Evolutionary conservation across 2,797 vertebrate species (phyloP).

Genomic region (Pipistrellus pipistrellus): DNA sequence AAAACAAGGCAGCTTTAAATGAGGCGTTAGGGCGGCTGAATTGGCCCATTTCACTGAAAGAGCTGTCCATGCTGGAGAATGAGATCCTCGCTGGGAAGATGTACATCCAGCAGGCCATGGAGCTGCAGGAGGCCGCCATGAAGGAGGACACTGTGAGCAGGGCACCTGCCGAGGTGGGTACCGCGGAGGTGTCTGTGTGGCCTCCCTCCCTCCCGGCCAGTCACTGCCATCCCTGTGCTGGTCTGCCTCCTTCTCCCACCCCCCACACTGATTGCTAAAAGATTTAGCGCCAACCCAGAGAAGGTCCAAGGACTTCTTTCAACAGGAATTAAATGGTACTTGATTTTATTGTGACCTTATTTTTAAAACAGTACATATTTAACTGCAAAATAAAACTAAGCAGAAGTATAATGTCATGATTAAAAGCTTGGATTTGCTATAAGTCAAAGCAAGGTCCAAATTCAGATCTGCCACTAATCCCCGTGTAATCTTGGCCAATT

Average conservation of each 20-base stretch:
- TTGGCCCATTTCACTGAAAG: conserved; percentile 90
- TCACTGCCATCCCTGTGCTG: accelerated
- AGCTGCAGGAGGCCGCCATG: conserved; percentile 87
- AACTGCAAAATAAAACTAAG: conserved; percentile 26
- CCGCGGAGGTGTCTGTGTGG: accelerated
- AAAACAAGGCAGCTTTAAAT: conserved; percentile 88
- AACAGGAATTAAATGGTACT: not conserved
- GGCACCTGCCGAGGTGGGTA: conserved; percentile 16
- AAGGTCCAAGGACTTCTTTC: not conserved
- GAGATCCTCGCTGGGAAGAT: conserved; percentile 88
- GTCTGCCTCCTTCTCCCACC: not conserved
- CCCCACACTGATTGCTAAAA: not conserved
- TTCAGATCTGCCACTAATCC: not conserved
- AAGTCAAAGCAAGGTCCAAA: not conserved
- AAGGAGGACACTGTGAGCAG: conserved; percentile 72
- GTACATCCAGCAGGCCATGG: conserved; percentile 89
- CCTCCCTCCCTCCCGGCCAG: not conserved
- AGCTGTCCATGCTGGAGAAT: conserved; percentile 89
- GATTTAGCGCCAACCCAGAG: not conserved
- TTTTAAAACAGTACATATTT: conserved; percentile 10
- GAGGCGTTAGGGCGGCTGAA: conserved; percentile 86
- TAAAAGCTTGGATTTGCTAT: not conserved
- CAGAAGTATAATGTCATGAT: not conserved
- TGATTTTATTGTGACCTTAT: conserved; percentile 19
- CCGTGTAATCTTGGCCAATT: not conserved